Conservation (phyloP, 1,140 invertebrate genomes). For the Cydia fagiglandana region DNA sequence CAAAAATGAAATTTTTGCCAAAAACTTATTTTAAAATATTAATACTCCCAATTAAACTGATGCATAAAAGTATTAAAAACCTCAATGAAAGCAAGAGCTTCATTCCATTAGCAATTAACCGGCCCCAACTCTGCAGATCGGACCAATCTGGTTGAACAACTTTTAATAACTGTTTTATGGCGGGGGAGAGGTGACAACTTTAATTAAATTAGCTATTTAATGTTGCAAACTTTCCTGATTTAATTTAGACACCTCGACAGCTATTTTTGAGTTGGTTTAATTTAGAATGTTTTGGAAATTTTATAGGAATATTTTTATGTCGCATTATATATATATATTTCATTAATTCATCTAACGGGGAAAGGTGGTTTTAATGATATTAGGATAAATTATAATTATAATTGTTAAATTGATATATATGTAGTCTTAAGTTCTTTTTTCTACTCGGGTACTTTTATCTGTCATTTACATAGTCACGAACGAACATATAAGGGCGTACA, state of each 20-base stretch:
- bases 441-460: too few species aligned
- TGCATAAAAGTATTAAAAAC: background rate
- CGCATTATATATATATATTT: too few species aligned
- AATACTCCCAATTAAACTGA: too few species aligned
- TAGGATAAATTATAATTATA: too few species aligned
- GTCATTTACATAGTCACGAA: too few species aligned
- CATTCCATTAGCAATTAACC: background rate
- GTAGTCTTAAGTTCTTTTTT: too few species aligned
- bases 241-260: background rate
- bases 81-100: background rate
- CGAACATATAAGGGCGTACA: too few species aligned
- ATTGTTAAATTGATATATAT: too few species aligned
- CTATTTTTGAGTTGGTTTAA: background rate
- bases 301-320: background rate
- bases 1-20: too few species aligned
- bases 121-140: background rate
- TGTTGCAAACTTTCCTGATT: conserved; percentile 5
- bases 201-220: conserved; percentile 14
- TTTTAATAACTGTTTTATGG: conserved; percentile 23
- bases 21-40: too few species aligned
- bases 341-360: too few species aligned
- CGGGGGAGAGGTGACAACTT: conserved; percentile 15
- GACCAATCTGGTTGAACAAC: conserved; percentile 17
- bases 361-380: too few species aligned
- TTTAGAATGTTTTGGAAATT: background rate